phyloP scores from a whole-genome alignment of 2,797 vertebrate species.

The Rhinichthys osculus region DNA sequence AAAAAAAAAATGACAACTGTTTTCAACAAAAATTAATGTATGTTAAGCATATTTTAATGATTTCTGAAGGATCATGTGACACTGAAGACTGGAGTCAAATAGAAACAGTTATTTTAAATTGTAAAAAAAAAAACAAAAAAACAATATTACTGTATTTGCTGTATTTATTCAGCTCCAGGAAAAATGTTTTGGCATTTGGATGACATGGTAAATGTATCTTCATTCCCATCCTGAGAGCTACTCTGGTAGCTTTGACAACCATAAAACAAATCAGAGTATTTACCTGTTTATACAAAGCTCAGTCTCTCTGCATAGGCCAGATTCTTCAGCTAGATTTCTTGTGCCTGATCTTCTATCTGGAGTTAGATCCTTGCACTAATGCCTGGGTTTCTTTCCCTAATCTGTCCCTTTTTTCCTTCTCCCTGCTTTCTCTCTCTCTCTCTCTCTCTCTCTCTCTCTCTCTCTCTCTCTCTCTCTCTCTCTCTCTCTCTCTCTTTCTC shows the following conservation, averaged over 20 bases:
- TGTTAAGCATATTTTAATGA: neutral
- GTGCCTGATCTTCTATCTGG: neutral
- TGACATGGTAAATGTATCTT: slow-evolving; percentile 46
- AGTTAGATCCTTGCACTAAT: slow-evolving; percentile 11
- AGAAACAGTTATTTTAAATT: too few relatives aligned
- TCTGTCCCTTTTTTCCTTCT: neutral
- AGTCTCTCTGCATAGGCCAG: slow-evolving; percentile 8
- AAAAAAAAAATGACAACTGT: neutral
- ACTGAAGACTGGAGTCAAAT: neutral
- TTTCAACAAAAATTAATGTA: neutral
- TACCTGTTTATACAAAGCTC: slow-evolving; percentile 21
- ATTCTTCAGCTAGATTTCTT: slow-evolving; percentile 4
- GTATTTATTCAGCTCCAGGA: too few relatives aligned
- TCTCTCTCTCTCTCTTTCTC: slow-evolving; percentile 52
- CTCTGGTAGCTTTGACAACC: slow-evolving; percentile 29
- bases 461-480: too few relatives aligned
- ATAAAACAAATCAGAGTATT: slow-evolving; percentile 26
- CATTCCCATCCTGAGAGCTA: slow-evolving; percentile 21
- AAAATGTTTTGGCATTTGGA: slow-evolving; percentile 17
- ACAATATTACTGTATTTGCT: too few relatives aligned
- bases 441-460: neutral
- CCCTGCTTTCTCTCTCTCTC: neutral
- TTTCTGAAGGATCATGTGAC: neutral
- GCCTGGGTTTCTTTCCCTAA: slow-evolving; percentile 7
- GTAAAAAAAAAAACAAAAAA: too few relatives aligned